A percentile compares a stretch with the other conserved stretches of the same genome.
phyloP scores from a whole-genome alignment of 2,888 invertebrate genomes.

The Pterobdella sp. region DNA sequence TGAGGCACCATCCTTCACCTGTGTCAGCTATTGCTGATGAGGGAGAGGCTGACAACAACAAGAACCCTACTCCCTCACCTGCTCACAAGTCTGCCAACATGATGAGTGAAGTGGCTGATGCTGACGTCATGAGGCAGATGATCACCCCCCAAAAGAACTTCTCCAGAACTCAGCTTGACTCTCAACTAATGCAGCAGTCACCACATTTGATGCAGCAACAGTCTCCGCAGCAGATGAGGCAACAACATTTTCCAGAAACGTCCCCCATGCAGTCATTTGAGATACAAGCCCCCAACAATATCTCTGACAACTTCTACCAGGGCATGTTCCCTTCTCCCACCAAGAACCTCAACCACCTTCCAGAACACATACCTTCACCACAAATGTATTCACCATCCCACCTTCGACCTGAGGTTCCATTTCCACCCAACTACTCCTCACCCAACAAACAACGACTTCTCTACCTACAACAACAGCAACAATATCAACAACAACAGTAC shows the following conservation, averaged over 20 bases:
- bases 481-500: conserved; percentile 17
- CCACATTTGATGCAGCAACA: neutral
- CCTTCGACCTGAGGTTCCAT: neutral
- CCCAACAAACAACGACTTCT: neutral
- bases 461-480: neutral
- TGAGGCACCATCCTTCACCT: conserved; percentile 43
- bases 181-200: neutral
- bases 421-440: neutral
- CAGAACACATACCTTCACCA: neutral
- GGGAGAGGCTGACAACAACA: neutral
- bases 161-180: neutral
- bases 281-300: too few relatives aligned
- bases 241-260: too few relatives aligned
- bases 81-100: neutral
- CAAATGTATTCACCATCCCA: conserved; percentile 9
- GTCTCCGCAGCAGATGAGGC: neutral
- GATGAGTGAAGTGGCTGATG: neutral
- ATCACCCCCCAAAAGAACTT: neutral
- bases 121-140: neutral
- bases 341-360: too few relatives aligned
- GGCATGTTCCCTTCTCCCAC: too few relatives aligned
- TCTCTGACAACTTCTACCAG: too few relatives aligned
- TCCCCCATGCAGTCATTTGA: too few relatives aligned
- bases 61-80: neutral
- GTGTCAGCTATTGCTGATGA: conserved; percentile 6